phyloP scores from a whole-genome alignment of 1,140 invertebrate genomes.

The Pseudomyrmex flavicornis region DNA sequence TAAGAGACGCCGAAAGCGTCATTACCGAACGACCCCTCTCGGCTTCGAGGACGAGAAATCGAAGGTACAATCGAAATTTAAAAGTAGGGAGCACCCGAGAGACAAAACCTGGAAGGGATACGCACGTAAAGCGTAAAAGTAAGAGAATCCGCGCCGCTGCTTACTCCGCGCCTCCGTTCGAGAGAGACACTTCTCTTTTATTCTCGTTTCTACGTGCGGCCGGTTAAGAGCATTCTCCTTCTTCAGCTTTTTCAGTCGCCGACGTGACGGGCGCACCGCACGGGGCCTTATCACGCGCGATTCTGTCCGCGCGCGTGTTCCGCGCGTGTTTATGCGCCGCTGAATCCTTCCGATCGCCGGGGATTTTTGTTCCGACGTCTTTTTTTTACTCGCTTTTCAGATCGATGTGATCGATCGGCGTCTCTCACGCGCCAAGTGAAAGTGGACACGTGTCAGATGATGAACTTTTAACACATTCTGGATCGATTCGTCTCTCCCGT shows the following conservation, averaged over 20 bases:
- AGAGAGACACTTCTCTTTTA: constrained; percentile 77
- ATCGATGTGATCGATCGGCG: neutral
- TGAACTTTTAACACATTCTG: neutral
- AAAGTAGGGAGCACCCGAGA: constrained; percentile 28
- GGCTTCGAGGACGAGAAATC: neutral
- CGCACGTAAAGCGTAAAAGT: constrained; percentile 49
- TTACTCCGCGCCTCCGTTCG: constrained; percentile 68
- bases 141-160: constrained; percentile 13
- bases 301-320: constrained; percentile 26
- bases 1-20: constrained; percentile 48
- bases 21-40: constrained; percentile 2
- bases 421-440: constrained; percentile 36
- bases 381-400: neutral
- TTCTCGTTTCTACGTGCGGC: constrained; percentile 73
- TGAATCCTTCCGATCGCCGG: neutral
- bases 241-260: constrained; percentile 81
- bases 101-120: constrained; percentile 42
- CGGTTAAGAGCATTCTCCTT: constrained; percentile 72
- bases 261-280: constrained; percentile 71
- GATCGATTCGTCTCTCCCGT: constrained; percentile 2
- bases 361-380: neutral
- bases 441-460: constrained; percentile 37
- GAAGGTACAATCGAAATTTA: constrained; percentile 50
- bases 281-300: constrained; percentile 52
- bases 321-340: constrained; percentile 11